These are phyloP conservation scores for Bovichtus variegatus DNA, from an alignment of 2,797 vertebrate genomes.

Conservation along the genomic window DNA sequence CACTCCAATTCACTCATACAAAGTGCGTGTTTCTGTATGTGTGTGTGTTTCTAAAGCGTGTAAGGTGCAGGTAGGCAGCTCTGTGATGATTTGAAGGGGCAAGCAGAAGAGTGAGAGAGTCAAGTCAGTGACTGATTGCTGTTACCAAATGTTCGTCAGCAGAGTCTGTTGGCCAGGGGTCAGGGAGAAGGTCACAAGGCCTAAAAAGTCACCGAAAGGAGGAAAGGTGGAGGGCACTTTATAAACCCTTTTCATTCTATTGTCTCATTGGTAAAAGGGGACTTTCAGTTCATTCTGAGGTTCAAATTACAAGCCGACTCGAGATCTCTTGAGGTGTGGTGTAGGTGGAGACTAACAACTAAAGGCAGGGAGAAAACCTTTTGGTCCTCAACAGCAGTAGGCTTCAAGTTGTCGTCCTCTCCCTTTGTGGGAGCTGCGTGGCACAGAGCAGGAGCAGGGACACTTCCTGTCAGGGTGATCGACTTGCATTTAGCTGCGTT, in stretches of 20 bases:
- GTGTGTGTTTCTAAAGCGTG: slow-evolving; percentile 60
- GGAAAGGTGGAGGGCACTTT: neutral
- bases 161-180: slow-evolving; percentile 17
- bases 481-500: slow-evolving; percentile 38
- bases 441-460: slow-evolving; percentile 30
- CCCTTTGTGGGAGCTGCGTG: slow-evolving; percentile 17
- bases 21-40: slow-evolving; percentile 48
- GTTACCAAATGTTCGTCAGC: neutral
- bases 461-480: slow-evolving; percentile 33
- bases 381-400: slow-evolving; percentile 33
- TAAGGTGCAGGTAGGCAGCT: slow-evolving; percentile 82
- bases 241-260: neutral
- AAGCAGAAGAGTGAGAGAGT: slow-evolving; percentile 54
- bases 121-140: slow-evolving; percentile 9
- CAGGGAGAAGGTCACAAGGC: slow-evolving; percentile 1
- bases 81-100: slow-evolving; percentile 79
- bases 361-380: neutral
- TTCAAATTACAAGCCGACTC: slow-evolving; percentile 26
- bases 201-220: neutral
- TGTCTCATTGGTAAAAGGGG: neutral
- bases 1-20: slow-evolving; percentile 25
- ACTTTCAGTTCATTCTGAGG: slow-evolving; percentile 5
- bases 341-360: slow-evolving; percentile 9
- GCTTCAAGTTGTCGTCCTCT: slow-evolving; percentile 1
- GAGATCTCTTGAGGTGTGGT: slow-evolving; percentile 22